phyloP scores from a whole-genome alignment of 2,113 vertebrate species.

The Erythrolamprus reginae region DNA sequence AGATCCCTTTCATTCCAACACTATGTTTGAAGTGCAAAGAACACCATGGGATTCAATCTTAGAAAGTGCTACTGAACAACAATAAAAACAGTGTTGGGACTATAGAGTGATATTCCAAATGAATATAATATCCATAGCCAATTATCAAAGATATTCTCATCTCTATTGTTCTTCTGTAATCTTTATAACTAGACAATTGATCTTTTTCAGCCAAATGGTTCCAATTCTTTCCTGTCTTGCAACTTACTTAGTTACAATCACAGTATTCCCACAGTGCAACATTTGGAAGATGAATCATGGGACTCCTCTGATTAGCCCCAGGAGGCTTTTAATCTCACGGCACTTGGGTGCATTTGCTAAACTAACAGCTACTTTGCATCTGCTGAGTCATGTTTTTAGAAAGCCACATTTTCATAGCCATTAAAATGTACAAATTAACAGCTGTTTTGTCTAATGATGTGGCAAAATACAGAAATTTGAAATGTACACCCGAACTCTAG shows the following conservation, averaged over 20 bases:
- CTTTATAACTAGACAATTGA: neutral
- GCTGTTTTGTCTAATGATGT: neutral
- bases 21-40: neutral
- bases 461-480: neutral
- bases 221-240: neutral
- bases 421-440: neutral
- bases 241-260: neutral
- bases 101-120: neutral
- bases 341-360: neutral
- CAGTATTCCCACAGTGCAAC: neutral
- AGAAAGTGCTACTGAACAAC: neutral
- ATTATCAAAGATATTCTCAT: neutral
- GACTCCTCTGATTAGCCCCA: neutral
- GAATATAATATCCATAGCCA: neutral
- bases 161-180: neutral
- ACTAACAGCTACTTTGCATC: neutral
- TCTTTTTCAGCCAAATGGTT: neutral
- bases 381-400: neutral
- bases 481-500: neutral
- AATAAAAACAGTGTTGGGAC: neutral
- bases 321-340: neutral
- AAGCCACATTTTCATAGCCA: neutral
- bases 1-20: neutral
- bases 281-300: neutral
- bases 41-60: neutral